Evolutionary conservation across 2,888 invertebrate species (phyloP).

Genomic region (Lasioglossum morio): DNA sequence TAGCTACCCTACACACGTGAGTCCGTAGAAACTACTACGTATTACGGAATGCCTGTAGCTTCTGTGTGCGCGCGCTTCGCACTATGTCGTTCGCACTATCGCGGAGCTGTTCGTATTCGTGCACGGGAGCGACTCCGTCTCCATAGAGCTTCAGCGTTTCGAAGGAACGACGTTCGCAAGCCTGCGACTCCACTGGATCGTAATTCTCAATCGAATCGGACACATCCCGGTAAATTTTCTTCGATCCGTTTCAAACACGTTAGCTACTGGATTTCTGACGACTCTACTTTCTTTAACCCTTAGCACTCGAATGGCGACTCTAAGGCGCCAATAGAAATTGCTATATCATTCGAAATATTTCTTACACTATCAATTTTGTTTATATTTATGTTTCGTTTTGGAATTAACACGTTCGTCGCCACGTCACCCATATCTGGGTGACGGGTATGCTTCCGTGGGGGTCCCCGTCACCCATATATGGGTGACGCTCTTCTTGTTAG

Average conservation of each 20-base stretch:
- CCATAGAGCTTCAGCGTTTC: conserved; percentile 7
- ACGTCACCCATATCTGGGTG: too few species aligned
- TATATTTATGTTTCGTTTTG: too few species aligned
- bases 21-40: conserved; percentile 68
- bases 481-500: too few species aligned
- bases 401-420: too few species aligned
- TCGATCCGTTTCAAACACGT: neutral
- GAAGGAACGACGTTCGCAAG: neutral
- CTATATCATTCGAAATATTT: too few species aligned
- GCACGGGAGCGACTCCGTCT: conserved; percentile 1
- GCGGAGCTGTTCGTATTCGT: neutral
- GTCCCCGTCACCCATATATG: too few species aligned
- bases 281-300: neutral
- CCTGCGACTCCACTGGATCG: neutral
- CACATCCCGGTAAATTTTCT: too few species aligned
- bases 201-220: neutral
- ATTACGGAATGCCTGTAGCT: conserved; percentile 55
- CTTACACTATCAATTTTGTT: too few species aligned
- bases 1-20: conserved; percentile 80
- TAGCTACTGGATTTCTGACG: neutral
- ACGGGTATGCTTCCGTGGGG: too few species aligned
- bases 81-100: conserved; percentile 13
- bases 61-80: conserved; percentile 34
- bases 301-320: too few species aligned
- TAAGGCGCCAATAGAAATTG: too few species aligned